Conservation (phyloP, 2,113 vertebrate genomes). For the Ceyx margarethae region DNA sequence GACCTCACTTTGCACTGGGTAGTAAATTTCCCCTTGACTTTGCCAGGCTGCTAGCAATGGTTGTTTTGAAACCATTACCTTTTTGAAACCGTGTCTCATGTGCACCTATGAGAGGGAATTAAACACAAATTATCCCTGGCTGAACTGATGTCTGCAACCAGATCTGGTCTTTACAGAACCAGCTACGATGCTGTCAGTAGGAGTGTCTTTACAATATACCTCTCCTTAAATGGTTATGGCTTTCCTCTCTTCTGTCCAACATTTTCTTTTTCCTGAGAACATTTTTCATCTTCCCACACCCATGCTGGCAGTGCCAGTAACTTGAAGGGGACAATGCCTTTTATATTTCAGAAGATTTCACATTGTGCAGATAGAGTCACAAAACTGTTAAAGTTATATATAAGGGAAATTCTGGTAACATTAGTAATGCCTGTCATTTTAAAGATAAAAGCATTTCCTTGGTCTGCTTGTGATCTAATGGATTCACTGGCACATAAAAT, state of each 20-base stretch:
- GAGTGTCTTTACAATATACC: background rate
- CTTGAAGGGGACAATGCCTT: constrained; percentile 35
- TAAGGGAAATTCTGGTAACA: constrained; percentile 51
- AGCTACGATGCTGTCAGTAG: background rate
- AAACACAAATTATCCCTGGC: background rate
- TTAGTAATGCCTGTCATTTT: constrained; percentile 69
- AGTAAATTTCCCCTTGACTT: background rate
- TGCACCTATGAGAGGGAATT: rapidly evolving
- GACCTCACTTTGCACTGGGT: background rate
- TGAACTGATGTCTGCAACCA: background rate
- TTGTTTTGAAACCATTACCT: background rate
- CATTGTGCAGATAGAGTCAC: background rate
- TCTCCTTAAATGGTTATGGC: background rate
- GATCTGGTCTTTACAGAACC: background rate
- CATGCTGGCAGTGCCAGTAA: background rate
- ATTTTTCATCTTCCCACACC: background rate
- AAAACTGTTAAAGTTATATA: constrained; percentile 34
- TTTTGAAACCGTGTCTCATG: rapidly evolving
- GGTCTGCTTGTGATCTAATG: constrained; percentile 60
- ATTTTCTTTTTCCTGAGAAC: background rate
- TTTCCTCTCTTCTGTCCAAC: background rate
- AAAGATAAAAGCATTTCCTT: constrained; percentile 69
- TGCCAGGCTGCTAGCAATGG: rapidly evolving
- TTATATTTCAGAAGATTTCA: constrained; percentile 39
- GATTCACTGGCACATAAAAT: constrained; percentile 68